Evolutionary conservation across 2,888 invertebrate species (phyloP).

Genomic region (Antheraea yamamai): DNA sequence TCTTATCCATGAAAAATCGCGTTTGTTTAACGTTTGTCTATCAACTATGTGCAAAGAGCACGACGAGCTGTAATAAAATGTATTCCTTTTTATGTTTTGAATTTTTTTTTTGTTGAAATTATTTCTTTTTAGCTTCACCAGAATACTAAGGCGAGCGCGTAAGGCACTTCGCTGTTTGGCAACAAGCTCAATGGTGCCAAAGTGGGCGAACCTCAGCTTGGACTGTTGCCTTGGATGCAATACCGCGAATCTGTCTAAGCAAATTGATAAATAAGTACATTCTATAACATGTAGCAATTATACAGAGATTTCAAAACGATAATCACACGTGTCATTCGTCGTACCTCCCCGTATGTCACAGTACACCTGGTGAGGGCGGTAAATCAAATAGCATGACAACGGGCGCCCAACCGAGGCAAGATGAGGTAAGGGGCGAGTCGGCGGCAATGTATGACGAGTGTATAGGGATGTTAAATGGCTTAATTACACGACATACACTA

Average conservation of each 20-base stretch:
- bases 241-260: neutral
- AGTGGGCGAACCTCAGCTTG: no score
- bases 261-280: neutral
- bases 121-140: no score
- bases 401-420: neutral
- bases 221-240: no score
- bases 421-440: neutral
- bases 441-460: neutral
- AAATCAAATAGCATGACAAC: slow-evolving; percentile 43
- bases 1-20: neutral
- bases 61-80: neutral
- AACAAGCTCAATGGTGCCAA: no score
- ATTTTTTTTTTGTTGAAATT: neutral
- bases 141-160: no score
- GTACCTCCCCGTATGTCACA: slow-evolving; percentile 40
- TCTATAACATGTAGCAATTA: slow-evolving; percentile 1
- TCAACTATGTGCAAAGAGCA: neutral
- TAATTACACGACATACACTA: slow-evolving; percentile 27
- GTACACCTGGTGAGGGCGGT: slow-evolving; percentile 47
- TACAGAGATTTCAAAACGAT: slow-evolving; percentile 33
- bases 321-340: slow-evolving; percentile 57
- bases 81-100: neutral
- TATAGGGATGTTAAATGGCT: neutral
- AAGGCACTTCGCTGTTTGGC: no score
- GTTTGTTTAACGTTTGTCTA: neutral